Base-by-base conservation (phyloP, 2,888 invertebrate species). In the Xanthorhoe designata region DNA sequence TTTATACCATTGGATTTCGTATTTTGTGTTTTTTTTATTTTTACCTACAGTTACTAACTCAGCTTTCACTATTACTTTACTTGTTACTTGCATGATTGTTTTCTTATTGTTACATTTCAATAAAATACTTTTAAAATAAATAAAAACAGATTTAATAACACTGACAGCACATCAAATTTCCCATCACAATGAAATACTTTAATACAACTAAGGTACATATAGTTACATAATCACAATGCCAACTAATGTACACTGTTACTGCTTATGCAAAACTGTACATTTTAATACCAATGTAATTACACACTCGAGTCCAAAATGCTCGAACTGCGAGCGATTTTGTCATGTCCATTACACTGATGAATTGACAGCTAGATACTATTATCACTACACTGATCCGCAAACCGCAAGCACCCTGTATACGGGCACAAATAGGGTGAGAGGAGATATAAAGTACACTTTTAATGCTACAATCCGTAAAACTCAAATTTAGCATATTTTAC, bases 81-180 rank as follows among this genome's bases (percentile, higher is more conserved):
- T 50, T n/a, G 24, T 42, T 62, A 15, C 49, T 56, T 17, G 52
- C 52, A 63, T 57, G 51, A 56, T 56, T 62, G 56, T 51, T 38
- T 42, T 13, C 19, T 49, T 47, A 45, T 45, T 42, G 5, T 8
- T 52, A n/a, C n/a, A 32, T 60, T 19, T 45, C n/a, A 17, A 68
- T 68, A 71, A 71, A 71, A 77, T 68, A 47, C 18, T 35, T 24
- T 24, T 47, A 19, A 17, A 64, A 49, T 77, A 78, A 80, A 83
- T 81, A 80, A 85, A 85, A 88, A 87, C 78, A 79, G 77, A 80
- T 90, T 90, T 88, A 91, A 75, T 91, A 89, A 89, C 88, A 91
- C 84, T 87, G 86, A 85, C 80, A 85, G 80, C 84, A 89, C 89
- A 82, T 82, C 80, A 70, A 87, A 86, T 89, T 88, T 90, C 81